A percentile compares a stretch with the other conserved stretches of the same genome.
Evolutionary conservation across 2,113 vertebrate species (phyloP).

Genomic region (Corapipo altera): DNA sequence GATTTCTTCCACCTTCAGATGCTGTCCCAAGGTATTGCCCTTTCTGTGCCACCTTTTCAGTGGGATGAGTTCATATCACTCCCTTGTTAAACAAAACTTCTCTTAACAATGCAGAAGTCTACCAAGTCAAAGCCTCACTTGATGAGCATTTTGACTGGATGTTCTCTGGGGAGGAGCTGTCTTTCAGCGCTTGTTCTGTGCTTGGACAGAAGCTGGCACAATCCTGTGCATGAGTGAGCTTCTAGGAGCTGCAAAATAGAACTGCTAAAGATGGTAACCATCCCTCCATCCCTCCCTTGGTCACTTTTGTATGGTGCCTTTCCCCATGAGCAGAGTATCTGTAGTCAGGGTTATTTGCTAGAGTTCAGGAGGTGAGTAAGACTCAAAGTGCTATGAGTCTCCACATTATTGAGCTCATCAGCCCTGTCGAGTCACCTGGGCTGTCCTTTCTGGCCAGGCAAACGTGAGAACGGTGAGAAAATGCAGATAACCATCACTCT

Average conservation of each 20-base stretch:
- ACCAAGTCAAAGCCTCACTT: background rate
- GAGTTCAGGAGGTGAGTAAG: background rate
- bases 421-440: rapidly evolving
- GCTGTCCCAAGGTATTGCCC: background rate
- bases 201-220: background rate
- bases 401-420: background rate
- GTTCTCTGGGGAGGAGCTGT: background rate
- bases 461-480: background rate
- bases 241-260: background rate
- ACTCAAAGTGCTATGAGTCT: background rate
- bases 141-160: background rate
- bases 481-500: background rate
- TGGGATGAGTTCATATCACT: background rate
- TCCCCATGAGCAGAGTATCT: background rate
- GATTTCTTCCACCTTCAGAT: background rate
- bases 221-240: background rate
- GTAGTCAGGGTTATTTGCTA: background rate
- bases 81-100: background rate
- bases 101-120: background rate
- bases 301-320: background rate
- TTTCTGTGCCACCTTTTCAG: too few species aligned
- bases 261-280: background rate
- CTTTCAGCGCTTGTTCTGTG: background rate
- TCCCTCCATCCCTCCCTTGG: background rate
- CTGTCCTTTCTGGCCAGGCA: background rate